Base-by-base conservation (phyloP, 1,140 invertebrate species). In the Zaprionus davidi region DNA sequence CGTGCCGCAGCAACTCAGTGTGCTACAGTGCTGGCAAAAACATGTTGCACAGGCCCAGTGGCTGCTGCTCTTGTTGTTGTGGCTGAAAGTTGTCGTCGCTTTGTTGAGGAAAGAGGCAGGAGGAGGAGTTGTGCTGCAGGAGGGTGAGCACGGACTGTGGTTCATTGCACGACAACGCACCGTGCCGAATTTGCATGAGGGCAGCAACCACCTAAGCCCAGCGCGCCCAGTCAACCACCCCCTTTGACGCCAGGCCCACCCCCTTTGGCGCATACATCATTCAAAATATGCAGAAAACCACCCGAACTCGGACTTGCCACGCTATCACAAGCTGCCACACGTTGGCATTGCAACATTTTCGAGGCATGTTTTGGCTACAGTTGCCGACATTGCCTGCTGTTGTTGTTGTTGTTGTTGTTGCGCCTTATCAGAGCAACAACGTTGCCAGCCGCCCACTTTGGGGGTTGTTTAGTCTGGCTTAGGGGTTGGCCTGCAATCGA, bases 241-340 rank as follows among this genome's bases (percentile, higher is more conserved):
- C 41, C 41, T 46, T 41, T 34, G 31, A 34, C 9, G 31, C 9
- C 31, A 34, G 12, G 56, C 56, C 59, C 77, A 69, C 44, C 62
- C 78, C 65, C 38, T 2, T n/a, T 15, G 53, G 17, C 49, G 36
- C 74, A 79, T 82, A 81, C 84, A 88, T 87, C 84, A 87, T 82
- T 88, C 84, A 87, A 87, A 87, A 87, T 87, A 87, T 83, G 85
- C 81, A 84, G 64, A 80, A 46, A 70, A 71, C 81, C 82, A 59
- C 46, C 13, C 28, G 64, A 56, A 57, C 63, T 73, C 31, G 66
- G 71, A 69, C 71, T 6, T 7, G 83, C 84, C 66, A 2, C 41
- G 83, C 83, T 87, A 87, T 87, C 84, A 88, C 81, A 87, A 84
- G 84, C 84, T 88, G 84, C 84, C 84, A 87, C 84, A 87, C 84